These are phyloP conservation scores for Scotopteryx bipunctaria DNA, from an alignment of 2,888 invertebrate species.

Conservation along the genomic window DNA sequence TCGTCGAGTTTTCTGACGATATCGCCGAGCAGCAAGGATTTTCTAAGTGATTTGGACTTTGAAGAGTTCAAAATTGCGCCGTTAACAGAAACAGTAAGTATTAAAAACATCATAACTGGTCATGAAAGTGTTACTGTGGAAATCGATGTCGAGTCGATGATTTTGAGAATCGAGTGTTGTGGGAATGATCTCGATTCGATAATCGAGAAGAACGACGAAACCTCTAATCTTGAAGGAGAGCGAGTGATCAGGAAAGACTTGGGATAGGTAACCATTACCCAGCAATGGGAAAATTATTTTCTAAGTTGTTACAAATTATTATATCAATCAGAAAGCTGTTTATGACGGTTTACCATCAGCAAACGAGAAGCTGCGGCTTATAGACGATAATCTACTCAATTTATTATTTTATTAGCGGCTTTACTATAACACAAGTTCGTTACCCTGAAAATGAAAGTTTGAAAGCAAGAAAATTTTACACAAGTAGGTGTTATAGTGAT, in stretches of 20 bases:
- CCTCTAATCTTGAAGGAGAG: too few species aligned
- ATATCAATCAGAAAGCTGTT: constrained; percentile 21
- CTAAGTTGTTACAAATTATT: too few species aligned
- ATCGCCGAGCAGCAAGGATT: constrained; percentile 58
- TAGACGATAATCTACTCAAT: constrained; percentile 2
- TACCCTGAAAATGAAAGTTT: constrained; percentile 22
- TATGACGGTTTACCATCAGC: constrained; percentile 12
- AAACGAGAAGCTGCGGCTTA: constrained; percentile 1
- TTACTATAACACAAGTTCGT: constrained; percentile 6
- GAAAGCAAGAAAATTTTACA: constrained; percentile 17
- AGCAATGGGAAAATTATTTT: too few species aligned
- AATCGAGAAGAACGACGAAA: too few species aligned
- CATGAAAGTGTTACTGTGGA: too few species aligned
- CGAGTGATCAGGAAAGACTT: too few species aligned
- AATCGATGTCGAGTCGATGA: too few species aligned
- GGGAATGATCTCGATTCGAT: too few species aligned
- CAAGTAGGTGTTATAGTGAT: too few species aligned
- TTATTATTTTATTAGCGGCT: constrained; percentile 1
- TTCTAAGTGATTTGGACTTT: constrained; percentile 62
- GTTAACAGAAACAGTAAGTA: constrained; percentile 70
- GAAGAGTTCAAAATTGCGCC: constrained; percentile 74
- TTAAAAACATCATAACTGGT: constrained; percentile 2
- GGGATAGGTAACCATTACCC: too few species aligned
- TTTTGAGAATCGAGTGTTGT: too few species aligned
- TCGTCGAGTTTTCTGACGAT: constrained; percentile 57